Conservation (phyloP, 1,140 invertebrate species). For the Heliconius eleuchia region DNA sequence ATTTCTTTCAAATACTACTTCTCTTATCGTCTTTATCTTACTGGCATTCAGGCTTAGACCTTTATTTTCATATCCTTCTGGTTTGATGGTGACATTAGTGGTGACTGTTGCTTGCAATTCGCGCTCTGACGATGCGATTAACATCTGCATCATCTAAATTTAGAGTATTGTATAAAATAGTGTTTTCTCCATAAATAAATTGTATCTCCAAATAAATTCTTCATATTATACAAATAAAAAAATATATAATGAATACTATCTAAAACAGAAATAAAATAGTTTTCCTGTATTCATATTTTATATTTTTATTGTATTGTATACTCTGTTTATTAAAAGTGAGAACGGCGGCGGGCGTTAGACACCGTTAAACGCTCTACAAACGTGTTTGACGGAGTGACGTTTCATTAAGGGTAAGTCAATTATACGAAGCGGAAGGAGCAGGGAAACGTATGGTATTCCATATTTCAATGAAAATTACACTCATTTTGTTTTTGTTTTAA, state of each 20-base stretch:
- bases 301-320: neutral
- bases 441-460: conserved; percentile 56
- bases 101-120: too few relatives aligned
- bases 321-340: conserved; percentile 21
- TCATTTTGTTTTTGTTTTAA: conserved; percentile 56
- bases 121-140: too few relatives aligned
- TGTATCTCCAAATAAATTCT: neutral
- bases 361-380: conserved; percentile 31
- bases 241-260: neutral
- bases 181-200: neutral
- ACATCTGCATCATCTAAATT: too few relatives aligned
- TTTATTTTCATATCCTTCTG: too few relatives aligned
- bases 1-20: too few relatives aligned
- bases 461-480: conserved; percentile 65
- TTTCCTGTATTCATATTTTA: neutral
- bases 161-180: neutral
- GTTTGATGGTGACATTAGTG: too few relatives aligned
- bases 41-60: too few relatives aligned
- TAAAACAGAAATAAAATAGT: neutral
- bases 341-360: conserved; percentile 25
- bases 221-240: neutral
- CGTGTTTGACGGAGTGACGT: conserved; percentile 55
- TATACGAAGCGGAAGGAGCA: conserved; percentile 47
- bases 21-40: too few relatives aligned
- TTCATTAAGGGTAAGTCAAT: conserved; percentile 71